A percentile compares a stretch with the other conserved stretches of the same genome.
Evolutionary conservation across 2,113 vertebrate species (phyloP).

Genomic region (Vimba vimba): DNA sequence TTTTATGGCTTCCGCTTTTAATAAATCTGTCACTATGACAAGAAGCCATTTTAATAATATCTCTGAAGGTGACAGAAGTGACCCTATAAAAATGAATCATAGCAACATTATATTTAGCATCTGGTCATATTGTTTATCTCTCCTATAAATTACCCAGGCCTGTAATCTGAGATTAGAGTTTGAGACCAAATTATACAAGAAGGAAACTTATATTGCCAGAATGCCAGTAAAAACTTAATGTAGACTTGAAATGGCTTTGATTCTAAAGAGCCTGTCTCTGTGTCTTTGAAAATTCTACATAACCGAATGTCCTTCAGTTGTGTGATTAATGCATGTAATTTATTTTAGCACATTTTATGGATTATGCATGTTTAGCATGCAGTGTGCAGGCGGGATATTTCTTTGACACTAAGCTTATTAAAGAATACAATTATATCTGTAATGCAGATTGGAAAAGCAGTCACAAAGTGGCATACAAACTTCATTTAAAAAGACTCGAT

Average conservation of each 20-base stretch:
- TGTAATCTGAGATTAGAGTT: constrained; percentile 3
- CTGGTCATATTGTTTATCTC: background rate
- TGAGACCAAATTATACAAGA: constrained; percentile 18
- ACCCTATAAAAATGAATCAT: constrained; percentile 44
- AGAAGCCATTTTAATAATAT: constrained; percentile 58
- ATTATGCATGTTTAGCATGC: constrained; percentile 58
- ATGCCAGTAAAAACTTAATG: background rate
- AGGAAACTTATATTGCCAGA: background rate
- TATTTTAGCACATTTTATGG: constrained; percentile 58
- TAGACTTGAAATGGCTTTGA: constrained; percentile 15
- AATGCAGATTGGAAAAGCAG: background rate
- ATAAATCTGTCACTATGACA: constrained; percentile 70
- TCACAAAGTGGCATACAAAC: constrained; percentile 4
- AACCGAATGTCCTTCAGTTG: constrained; percentile 62
- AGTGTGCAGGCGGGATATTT: background rate
- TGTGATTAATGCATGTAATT: constrained; percentile 71
- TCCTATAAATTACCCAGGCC: background rate
- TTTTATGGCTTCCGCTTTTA: constrained; percentile 55
- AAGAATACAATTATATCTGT: background rate
- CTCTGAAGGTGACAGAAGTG: constrained; percentile 52
- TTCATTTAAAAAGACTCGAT: background rate
- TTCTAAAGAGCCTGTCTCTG: constrained; percentile 21
- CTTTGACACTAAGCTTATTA: constrained; percentile 12
- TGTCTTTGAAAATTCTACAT: constrained; percentile 20
- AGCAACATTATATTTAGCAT: constrained; percentile 22